phyloP scores from a whole-genome alignment of 1,140 invertebrate species.

The Gyrodactylus bullatarudis region DNA sequence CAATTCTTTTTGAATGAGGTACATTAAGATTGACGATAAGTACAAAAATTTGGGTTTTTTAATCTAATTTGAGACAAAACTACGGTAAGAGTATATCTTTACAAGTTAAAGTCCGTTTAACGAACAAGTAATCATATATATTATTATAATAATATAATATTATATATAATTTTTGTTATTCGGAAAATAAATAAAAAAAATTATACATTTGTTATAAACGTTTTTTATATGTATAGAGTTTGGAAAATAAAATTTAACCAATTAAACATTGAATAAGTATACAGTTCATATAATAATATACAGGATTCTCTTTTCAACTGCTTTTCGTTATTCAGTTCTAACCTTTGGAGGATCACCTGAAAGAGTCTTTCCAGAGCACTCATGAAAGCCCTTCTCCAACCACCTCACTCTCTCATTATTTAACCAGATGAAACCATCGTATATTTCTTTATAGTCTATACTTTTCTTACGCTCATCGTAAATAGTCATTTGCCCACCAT shows the following conservation, averaged over 20 bases:
- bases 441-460: neutral
- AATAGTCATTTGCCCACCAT: neutral
- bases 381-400: neutral
- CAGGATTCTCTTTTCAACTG: neutral
- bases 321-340: neutral
- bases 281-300: neutral
- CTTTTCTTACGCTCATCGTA: neutral
- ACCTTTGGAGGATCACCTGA: neutral
- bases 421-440: neutral
- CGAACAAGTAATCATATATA: too few species aligned
- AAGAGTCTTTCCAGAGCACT: neutral
- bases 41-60: too few species aligned
- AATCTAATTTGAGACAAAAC: too few species aligned
- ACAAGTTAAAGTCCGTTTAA: too few species aligned
- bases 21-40: too few species aligned
- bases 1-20: too few species aligned
- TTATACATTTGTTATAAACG: too few species aligned
- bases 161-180: too few species aligned
- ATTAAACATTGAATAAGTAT: neutral
- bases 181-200: too few species aligned
- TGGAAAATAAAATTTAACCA: neutral
- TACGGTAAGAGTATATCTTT: too few species aligned
- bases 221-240: neutral
- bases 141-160: too few species aligned
- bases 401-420: neutral